These are phyloP conservation scores for Odontamblyopus lacepedii DNA, from an alignment of 2,797 vertebrate species.

Conservation along the genomic window DNA sequence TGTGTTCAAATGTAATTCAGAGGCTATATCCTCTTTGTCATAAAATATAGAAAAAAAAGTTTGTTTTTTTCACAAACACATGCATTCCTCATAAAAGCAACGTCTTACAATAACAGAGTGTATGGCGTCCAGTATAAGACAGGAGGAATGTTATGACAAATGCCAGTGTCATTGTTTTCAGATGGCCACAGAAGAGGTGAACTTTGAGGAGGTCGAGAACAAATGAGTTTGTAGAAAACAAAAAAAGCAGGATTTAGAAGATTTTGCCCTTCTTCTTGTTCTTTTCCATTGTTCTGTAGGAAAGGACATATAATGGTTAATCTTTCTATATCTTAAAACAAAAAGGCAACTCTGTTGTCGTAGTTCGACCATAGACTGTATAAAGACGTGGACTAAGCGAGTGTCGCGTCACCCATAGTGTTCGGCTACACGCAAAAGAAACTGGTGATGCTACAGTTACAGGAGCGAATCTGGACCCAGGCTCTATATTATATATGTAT, in stretches of 20 bases:
- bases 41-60: constrained; percentile 42
- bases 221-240: constrained; percentile 40
- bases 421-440: no score
- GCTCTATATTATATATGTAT: no score
- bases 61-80: constrained; percentile 56
- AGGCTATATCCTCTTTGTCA: constrained; percentile 36
- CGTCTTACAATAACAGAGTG: constrained; percentile 34
- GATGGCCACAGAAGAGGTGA: constrained; percentile 48
- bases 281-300: constrained; percentile 82
- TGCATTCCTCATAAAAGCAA: constrained; percentile 46
- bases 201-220: constrained; percentile 42
- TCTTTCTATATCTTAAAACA: no score
- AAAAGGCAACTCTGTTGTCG: no score
- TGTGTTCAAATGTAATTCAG: constrained; percentile 46
- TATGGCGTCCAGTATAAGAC: constrained; percentile 16
- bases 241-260: constrained; percentile 57
- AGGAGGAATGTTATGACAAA: constrained; percentile 34
- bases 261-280: constrained; percentile 88
- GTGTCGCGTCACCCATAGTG: no score
- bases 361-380: no score
- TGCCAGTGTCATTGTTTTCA: constrained; percentile 21
- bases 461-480: no score
- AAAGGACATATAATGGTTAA: constrained; percentile 9
- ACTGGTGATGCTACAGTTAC: no score
- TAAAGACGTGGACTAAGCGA: no score